phyloP scores from a whole-genome alignment of 2,888 invertebrate species.

The Eremobia ochroleuca region DNA sequence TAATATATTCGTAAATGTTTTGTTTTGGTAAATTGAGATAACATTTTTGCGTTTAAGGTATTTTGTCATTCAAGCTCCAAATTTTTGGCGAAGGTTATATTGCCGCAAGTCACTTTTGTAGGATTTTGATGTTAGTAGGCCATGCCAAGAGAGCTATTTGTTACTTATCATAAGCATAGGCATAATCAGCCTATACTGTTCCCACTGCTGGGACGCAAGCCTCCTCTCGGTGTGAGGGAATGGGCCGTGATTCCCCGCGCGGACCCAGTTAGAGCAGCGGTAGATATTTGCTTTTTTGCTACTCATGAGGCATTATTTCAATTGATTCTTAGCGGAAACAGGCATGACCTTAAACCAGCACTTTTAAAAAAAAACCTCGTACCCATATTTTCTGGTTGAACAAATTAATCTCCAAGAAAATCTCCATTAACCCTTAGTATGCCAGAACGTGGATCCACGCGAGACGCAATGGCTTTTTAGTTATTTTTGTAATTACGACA shows the following conservation, averaged over 20 bases:
- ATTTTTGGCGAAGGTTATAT: slow-evolving; percentile 4
- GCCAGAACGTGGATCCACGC: no score
- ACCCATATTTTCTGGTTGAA: background rate
- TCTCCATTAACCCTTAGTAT: background rate
- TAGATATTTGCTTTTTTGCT: background rate
- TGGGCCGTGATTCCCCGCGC: background rate
- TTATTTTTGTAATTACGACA: no score
- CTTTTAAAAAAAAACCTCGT: background rate
- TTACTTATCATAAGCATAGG: background rate
- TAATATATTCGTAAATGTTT: slow-evolving; percentile 43
- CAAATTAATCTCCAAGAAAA: background rate
- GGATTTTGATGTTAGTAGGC: background rate
- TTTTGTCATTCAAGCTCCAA: background rate
- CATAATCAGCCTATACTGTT: background rate
- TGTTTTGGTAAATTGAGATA: slow-evolving; percentile 39
- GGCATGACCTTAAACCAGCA: background rate
- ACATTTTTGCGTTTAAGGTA: slow-evolving; percentile 19
- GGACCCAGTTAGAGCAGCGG: no score
- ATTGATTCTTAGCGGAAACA: background rate
- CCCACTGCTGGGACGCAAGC: background rate
- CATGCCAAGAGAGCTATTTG: background rate
- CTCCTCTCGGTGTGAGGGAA: background rate
- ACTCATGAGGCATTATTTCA: background rate
- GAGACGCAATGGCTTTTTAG: no score
- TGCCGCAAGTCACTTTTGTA: background rate